Evolutionary conservation across 92 coral and sea anemone species (phyloP).

Genomic region (Bergia puertoricense): DNA sequence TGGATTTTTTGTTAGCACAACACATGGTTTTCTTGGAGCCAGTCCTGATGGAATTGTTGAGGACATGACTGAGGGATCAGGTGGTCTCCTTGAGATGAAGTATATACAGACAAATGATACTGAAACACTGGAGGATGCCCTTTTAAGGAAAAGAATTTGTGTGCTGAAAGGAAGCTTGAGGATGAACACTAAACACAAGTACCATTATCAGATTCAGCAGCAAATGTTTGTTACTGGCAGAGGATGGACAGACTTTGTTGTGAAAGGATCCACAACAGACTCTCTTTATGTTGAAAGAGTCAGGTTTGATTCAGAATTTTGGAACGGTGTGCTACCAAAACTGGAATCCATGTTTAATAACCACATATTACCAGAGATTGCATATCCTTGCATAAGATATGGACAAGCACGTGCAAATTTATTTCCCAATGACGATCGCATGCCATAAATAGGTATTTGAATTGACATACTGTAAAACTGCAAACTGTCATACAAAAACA

Average conservation of each 20-base stretch:
- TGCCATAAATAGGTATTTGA: too few species aligned
- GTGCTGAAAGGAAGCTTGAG: neutral
- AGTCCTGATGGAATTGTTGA: conserved; percentile 16
- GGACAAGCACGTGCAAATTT: conserved; percentile 40
- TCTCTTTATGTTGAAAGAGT: conserved; percentile 51
- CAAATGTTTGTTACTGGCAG: conserved; percentile 57
- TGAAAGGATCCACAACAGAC: conserved; percentile 36
- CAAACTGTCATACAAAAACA: too few species aligned
- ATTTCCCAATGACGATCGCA: too few species aligned
- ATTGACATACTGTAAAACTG: too few species aligned
- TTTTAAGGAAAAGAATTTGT: conserved; percentile 51
- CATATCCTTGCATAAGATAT: conserved; percentile 57
- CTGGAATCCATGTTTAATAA: conserved; percentile 41
- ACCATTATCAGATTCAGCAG: conserved; percentile 52
- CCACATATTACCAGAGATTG: conserved; percentile 54
- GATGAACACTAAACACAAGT: conserved; percentile 50
- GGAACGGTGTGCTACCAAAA: conserved; percentile 48
- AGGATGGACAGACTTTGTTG: conserved; percentile 60
- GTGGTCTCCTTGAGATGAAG: too few species aligned
- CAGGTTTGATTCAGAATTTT: conserved; percentile 44
- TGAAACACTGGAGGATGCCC: conserved; percentile 48
- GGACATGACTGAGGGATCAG: neutral
- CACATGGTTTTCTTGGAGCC: conserved; percentile 8
- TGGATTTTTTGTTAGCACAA: conserved; percentile 46
- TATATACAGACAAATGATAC: conserved; percentile 19